Percentiles rank a stretch among this genome's conserved stretches.
Conservation (phyloP, 2,113 vertebrate species). For the Pangasianodon hypophthalmus region DNA sequence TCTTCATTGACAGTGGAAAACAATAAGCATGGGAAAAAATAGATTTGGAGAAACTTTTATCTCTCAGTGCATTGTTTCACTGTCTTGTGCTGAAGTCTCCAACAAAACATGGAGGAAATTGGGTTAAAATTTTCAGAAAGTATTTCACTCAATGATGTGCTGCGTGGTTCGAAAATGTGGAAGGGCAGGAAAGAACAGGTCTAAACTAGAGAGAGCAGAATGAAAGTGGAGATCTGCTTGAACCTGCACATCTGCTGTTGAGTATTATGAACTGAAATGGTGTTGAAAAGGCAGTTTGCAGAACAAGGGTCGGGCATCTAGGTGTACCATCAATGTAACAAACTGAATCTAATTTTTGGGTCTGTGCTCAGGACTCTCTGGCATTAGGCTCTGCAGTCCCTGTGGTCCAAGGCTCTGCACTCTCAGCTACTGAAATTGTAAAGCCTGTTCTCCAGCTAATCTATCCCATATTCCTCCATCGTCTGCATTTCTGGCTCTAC, state of each 20-base stretch:
- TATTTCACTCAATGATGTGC: neutral
- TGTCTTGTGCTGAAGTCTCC: slow-evolving; percentile 22
- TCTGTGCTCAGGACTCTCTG: neutral
- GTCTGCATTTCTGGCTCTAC: neutral
- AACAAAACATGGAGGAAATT: slow-evolving; percentile 31
- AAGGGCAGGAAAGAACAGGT: slow-evolving; percentile 11
- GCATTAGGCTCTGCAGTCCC: neutral
- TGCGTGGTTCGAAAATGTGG: neutral
- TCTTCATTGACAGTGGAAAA: slow-evolving; percentile 31
- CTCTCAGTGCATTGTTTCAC: slow-evolving; percentile 11
- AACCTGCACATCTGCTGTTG: neutral
- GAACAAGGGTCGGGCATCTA: neutral
- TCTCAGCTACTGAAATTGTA: neutral
- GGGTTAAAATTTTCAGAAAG: slow-evolving; percentile 21
- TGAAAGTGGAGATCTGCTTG: neutral
- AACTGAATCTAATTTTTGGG: neutral
- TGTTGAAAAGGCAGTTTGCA: slow-evolving; percentile 17
- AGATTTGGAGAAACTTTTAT: slow-evolving; percentile 14
- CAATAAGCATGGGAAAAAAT: slow-evolving; percentile 27
- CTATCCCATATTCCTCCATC: neutral
- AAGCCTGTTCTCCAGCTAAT: neutral
- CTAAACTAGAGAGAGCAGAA: neutral
- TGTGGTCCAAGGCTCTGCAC: neutral
- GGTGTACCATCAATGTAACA: neutral
- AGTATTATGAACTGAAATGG: slow-evolving; percentile 7